These are phyloP conservation scores for Gymnocephalus cernua DNA, from an alignment of 2,113 vertebrate species.

Conservation along the genomic window DNA sequence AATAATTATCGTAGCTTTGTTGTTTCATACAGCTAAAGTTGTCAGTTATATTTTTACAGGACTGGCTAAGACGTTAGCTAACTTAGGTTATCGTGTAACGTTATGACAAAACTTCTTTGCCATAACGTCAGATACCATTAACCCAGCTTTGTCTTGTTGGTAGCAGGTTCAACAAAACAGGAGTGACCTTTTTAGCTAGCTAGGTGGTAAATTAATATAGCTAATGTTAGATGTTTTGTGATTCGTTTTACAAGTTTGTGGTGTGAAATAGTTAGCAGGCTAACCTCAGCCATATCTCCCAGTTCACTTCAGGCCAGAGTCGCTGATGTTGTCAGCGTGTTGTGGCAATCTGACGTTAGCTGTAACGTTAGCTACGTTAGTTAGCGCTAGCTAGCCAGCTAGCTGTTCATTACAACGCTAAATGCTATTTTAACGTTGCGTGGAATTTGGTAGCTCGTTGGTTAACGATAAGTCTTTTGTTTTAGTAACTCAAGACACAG, in stretches of 20 bases:
- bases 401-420: background rate
- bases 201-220: accelerated
- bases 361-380: background rate
- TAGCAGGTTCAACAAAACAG: background rate
- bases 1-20: background rate
- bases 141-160: background rate
- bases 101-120: slow-evolving; percentile 27
- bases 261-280: slow-evolving; percentile 6
- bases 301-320: slow-evolving; percentile 55
- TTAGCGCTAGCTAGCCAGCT: no score
- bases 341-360: background rate
- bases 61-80: slow-evolving; percentile 49
- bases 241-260: slow-evolving; percentile 2
- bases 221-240: accelerated
- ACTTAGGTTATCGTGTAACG: slow-evolving; percentile 1
- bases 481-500: background rate
- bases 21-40: slow-evolving; percentile 3
- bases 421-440: background rate
- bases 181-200: background rate
- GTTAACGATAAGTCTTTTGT: background rate
- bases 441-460: background rate
- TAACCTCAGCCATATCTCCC: slow-evolving; percentile 28
- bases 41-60: background rate
- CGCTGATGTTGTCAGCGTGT: slow-evolving; percentile 8
- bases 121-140: background rate